Evolutionary conservation across 2,797 vertebrate genomes (phyloP).

Genomic region (Crocodylus rhombifer): DNA sequence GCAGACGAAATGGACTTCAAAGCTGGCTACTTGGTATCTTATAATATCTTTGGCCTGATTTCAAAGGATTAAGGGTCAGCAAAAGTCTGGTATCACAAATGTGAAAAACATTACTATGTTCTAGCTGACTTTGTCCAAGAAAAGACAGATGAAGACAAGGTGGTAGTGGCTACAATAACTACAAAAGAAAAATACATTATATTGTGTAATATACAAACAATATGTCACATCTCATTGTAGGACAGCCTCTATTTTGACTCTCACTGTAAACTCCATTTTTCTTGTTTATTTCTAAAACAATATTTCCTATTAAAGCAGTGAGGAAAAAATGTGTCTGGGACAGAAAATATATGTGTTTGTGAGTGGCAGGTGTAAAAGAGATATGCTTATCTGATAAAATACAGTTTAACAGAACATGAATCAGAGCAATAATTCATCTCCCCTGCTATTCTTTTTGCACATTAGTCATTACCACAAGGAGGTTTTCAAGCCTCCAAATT

Average conservation of each 20-base stretch:
- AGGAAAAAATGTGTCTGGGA: not conserved
- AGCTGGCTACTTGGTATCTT: too few relatives aligned
- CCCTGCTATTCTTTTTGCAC: conserved; percentile 27
- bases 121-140: not conserved
- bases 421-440: conserved; percentile 12
- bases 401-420: not conserved
- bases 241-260: not conserved
- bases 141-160: not conserved
- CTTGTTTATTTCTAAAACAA: not conserved
- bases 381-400: not conserved
- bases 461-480: conserved; percentile 38
- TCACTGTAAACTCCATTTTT: not conserved
- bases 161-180: not conserved
- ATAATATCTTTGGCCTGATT: too few relatives aligned
- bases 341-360: not conserved
- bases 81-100: not conserved
- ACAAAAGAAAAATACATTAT: not conserved
- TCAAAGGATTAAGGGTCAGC: not conserved
- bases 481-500: not conserved
- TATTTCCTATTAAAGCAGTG: not conserved
- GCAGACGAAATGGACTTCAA: too few relatives aligned
- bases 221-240: not conserved
- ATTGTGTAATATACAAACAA: not conserved
- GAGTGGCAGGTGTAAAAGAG: not conserved
- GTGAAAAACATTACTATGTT: not conserved